Conservation (phyloP, 2,797 vertebrate genomes). For the Spinus olivaceus region DNA sequence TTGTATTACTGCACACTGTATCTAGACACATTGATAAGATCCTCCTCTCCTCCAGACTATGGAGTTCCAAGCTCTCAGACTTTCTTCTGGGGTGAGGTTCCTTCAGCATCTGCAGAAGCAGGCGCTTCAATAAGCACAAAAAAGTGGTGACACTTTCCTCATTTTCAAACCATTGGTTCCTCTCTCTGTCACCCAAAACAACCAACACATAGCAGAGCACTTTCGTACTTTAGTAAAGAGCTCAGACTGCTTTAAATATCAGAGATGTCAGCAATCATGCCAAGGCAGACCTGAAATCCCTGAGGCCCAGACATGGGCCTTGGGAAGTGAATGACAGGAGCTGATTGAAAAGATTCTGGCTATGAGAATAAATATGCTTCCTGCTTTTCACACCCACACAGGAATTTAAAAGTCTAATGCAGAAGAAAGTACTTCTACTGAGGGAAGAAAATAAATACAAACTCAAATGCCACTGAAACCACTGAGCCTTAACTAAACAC, state of each 20-base stretch:
- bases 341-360: neutral
- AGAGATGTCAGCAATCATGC: neutral
- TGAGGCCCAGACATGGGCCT: rapidly evolving
- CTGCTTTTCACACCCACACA: neutral
- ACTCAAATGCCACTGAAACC: neutral
- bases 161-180: neutral
- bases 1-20: neutral
- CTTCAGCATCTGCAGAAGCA: neutral
- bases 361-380: neutral
- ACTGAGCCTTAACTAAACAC: neutral
- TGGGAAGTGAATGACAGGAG: neutral
- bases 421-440: neutral
- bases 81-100: neutral
- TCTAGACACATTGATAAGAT: neutral
- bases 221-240: neutral
- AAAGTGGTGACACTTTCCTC: neutral
- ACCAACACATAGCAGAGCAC: neutral
- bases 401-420: neutral
- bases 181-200: neutral
- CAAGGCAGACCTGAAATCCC: neutral
- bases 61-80: neutral
- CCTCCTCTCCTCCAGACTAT: neutral
- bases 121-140: neutral
- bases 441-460: conserved; percentile 4
- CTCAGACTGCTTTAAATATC: neutral